Conservation (phyloP, 2,797 vertebrate genomes). For the Aotus griseimembra region DNA sequence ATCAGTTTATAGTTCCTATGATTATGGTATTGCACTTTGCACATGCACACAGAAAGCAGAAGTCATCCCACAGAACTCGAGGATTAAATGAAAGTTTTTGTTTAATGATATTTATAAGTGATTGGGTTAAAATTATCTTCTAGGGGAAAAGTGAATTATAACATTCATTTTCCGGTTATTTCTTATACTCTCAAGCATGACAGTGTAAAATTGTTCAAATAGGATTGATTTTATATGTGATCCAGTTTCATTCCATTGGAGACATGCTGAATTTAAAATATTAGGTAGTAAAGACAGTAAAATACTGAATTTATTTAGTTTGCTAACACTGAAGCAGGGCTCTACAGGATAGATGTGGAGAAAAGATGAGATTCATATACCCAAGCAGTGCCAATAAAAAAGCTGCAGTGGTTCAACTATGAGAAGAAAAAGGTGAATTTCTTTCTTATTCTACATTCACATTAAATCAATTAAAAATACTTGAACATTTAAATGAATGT, state of each 20-base stretch:
- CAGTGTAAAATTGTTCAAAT: conserved; percentile 69
- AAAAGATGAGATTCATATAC: background rate
- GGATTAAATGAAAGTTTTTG: conserved; percentile 58
- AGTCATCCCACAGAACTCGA: conserved; percentile 16
- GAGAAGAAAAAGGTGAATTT: background rate
- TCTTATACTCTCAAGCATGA: conserved; percentile 62
- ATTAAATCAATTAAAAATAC: background rate
- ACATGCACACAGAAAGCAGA: background rate
- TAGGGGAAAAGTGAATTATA: conserved; percentile 59
- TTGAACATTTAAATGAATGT: background rate
- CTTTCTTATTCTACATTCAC: background rate
- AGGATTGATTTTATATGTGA: conserved; percentile 63
- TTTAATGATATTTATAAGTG: conserved; percentile 68
- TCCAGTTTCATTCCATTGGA: conserved; percentile 41
- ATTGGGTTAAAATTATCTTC: conserved; percentile 61
- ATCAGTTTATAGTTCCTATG: background rate
- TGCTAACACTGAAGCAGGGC: background rate
- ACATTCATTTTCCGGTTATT: conserved; percentile 68
- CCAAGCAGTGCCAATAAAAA: background rate
- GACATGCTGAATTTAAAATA: conserved; percentile 60
- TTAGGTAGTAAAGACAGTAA: conserved; percentile 15
- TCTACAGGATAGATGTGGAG: background rate
- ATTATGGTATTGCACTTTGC: background rate
- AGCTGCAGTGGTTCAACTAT: background rate
- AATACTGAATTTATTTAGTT: background rate